Evolutionary conservation across 92 coral and sea anemone species (phyloP), one percentile per base, ranked within the genome.

Genomic region (Phymanthus crucifer): DNA sequence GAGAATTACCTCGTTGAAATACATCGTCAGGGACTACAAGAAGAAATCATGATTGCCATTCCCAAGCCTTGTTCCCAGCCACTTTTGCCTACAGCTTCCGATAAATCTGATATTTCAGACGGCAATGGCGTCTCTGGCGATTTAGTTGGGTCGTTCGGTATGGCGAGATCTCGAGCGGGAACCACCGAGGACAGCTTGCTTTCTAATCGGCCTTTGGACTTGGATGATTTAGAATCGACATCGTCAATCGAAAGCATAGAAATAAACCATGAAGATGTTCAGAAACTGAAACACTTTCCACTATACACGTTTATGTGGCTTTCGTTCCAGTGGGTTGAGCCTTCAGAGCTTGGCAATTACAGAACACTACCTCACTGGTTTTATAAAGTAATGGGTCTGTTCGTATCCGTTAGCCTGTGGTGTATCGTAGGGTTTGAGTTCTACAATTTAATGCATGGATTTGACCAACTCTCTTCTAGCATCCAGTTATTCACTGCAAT

Each of bases 271-370:
- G 18, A 43, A 43, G 48, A 43, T 43, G 13, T 43, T 43, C 10
- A 43, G 14, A 86, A 75, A 48, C 56, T 86, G 9, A 76, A 77
- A 34, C 83, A 79, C 16, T 77, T 58, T 35, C 18, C 66, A 24
- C 76, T 86, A 19, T 82, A 86, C 31, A 40, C 79, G 0, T 86
- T 81, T 80, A 86, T 86, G 90, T 82, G 90, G 87, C 34, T 34
- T 73, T 81, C 87, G 21, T 86, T 82, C 54, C 90, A 86, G 67
- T 86, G 90, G 90, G 77, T 86, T 65, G 90, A 82, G 43, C 90
- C 90, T 32, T 57, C n/a, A 18, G 83, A 82, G n/a, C 40, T 32
- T 43, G 77, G 85, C 69, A 34, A 43, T 75, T 82, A 76, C 64
- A 21, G 65, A 1, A 71, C 47, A 23, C 2, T 86, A 45, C 83